phyloP scores from a whole-genome alignment of 2,113 vertebrate species.

The Tyrannus savana region DNA sequence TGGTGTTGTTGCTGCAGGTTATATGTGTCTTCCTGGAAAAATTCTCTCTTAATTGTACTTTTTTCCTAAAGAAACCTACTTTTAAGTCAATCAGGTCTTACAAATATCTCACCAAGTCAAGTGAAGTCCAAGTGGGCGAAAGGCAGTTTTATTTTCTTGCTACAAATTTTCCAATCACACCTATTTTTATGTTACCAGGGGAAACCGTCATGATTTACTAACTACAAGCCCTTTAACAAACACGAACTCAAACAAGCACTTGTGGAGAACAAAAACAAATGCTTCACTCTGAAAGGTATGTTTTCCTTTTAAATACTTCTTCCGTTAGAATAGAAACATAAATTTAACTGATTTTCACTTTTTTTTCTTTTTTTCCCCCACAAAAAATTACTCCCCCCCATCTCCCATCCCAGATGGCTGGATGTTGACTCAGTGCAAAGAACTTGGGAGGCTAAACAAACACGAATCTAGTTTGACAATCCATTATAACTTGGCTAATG shows the following conservation, averaged over 20 bases:
- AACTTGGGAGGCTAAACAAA: constrained; percentile 58
- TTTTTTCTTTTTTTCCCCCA: neutral
- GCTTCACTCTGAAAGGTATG: constrained; percentile 48
- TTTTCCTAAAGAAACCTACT: constrained; percentile 21
- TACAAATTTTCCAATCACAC: constrained; percentile 37
- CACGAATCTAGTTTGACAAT: constrained; percentile 39
- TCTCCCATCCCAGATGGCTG: constrained; percentile 8
- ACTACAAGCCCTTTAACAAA: constrained; percentile 49
- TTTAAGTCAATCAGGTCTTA: constrained; percentile 48
- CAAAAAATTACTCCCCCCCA: neutral
- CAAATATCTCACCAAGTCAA: constrained; percentile 28
- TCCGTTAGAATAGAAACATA: constrained; percentile 34
- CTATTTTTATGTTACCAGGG: constrained; percentile 45
- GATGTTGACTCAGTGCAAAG: constrained; percentile 32
- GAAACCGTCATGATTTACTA: constrained; percentile 52
- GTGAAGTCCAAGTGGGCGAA: constrained; percentile 31
- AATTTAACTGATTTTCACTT: constrained; percentile 40
- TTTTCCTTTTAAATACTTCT: constrained; percentile 58
- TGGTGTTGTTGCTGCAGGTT: neutral
- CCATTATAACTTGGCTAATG: constrained; percentile 58
- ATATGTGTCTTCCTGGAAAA: constrained; percentile 24
- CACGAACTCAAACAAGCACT: constrained; percentile 32
- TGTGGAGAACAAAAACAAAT: constrained; percentile 59
- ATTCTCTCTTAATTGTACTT: constrained; percentile 16
- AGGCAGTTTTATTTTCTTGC: constrained; percentile 40